phyloP scores from a whole-genome alignment of 2,888 invertebrate species.

The Coenonympha arcania region DNA sequence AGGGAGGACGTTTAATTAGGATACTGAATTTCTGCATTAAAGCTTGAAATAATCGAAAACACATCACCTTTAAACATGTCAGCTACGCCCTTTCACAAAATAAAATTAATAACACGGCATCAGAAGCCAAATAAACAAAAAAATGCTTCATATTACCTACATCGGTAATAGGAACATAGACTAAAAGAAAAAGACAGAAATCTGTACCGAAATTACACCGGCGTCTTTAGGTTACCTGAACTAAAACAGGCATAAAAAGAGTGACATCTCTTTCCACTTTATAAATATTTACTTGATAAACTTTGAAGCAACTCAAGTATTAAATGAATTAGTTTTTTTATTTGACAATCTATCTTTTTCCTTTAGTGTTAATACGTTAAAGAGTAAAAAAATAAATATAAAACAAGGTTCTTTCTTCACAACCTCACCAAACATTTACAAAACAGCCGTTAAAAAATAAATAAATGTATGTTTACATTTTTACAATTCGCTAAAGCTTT shows the following conservation, averaged over 20 bases:
- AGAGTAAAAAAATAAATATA: constrained; percentile 35
- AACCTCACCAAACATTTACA: constrained; percentile 36
- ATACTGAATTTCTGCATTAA: no score
- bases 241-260: no score
- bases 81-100: not conserved
- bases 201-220: no score
- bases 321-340: not conserved
- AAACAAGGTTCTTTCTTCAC: constrained; percentile 37
- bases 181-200: not conserved
- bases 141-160: not conserved
- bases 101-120: not conserved
- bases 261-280: no score
- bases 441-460: constrained; percentile 35
- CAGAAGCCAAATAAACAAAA: not conserved
- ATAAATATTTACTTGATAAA: no score
- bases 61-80: no score
- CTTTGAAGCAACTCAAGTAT: no score
- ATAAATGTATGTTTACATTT: constrained; percentile 23
- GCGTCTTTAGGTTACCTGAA: no score
- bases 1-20: no score
- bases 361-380: not conserved
- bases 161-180: not conserved
- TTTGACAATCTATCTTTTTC: not conserved
- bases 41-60: not conserved
- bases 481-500: constrained; percentile 16